These are phyloP conservation scores for Phylloscopus collybita DNA, from an alignment of 2,797 vertebrate species.

Conservation along the genomic window DNA sequence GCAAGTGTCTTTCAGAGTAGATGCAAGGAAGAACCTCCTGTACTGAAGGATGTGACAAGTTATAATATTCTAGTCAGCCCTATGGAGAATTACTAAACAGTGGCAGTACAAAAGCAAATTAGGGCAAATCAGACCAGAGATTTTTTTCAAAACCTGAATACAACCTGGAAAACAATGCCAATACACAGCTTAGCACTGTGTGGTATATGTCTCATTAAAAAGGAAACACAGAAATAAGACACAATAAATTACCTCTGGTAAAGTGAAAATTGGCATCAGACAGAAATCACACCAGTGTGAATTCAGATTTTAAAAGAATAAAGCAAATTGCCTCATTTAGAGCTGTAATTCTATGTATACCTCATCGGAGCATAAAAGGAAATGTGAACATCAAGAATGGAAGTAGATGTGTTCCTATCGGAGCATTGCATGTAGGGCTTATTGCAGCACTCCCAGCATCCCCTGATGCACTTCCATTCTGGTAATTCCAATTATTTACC, in stretches of 20 bases:
- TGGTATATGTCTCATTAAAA: background rate
- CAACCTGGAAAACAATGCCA: background rate
- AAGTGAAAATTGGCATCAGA: background rate
- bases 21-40: background rate
- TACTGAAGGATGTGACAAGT: background rate
- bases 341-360: background rate
- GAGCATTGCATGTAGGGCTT: background rate
- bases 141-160: background rate
- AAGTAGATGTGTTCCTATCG: background rate
- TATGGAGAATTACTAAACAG: background rate
- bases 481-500: constrained; percentile 44
- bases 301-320: constrained; percentile 4
- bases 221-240: background rate
- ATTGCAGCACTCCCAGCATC: constrained; percentile 23
- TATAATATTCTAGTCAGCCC: background rate
- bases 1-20: background rate
- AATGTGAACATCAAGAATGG: background rate
- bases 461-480: constrained; percentile 9
- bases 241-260: background rate
- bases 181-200: background rate
- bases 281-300: background rate
- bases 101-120: background rate
- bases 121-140: background rate
- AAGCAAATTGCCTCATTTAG: background rate
- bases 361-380: background rate